These are phyloP conservation scores for Drosophila nr. fundita DNA, from an alignment of 2,888 invertebrate species.

Conservation along the genomic window DNA sequence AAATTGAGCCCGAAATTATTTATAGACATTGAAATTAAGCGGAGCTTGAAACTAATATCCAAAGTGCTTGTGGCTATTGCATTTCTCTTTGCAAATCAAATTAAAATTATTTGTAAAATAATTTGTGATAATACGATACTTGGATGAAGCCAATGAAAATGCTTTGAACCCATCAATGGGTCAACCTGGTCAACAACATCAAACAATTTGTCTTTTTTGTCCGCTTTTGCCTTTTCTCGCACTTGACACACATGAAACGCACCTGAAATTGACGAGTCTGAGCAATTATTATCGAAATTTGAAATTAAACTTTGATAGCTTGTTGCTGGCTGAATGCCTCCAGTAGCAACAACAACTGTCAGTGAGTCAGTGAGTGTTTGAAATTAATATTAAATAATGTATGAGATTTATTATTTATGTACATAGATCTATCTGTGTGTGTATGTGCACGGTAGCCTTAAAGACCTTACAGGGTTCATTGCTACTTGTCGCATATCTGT, in stretches of 20 bases:
- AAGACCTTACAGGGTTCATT: conserved; percentile 77
- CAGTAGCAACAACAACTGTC: conserved; percentile 6
- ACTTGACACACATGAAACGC: conserved; percentile 52
- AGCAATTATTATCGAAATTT: conserved; percentile 40
- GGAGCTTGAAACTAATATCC: not conserved
- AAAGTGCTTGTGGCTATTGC: not conserved
- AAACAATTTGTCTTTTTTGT: not conserved
- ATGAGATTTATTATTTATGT: conserved; percentile 56
- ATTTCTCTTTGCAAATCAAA: not conserved
- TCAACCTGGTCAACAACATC: conserved; percentile 24
- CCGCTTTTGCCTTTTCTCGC: not conserved
- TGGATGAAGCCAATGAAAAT: conserved; percentile 5
- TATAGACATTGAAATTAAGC: not conserved
- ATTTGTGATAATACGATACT: not conserved
- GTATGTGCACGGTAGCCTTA: conserved; percentile 41
- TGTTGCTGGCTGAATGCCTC: conserved; percentile 20
- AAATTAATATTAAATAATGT: conserved; percentile 59
- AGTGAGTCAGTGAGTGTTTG: conserved; percentile 30
- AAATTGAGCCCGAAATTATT: not conserved
- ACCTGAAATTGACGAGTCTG: conserved; percentile 34
- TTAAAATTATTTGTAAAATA: not conserved
- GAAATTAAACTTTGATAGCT: conserved; percentile 23
- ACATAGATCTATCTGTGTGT: conserved; percentile 16
- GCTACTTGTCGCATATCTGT: conserved; percentile 71
- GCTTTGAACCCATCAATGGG: conserved; percentile 27